Evolutionary conservation across 1,140 invertebrate genomes (phyloP).

Genomic region (Diploscapter pachys): DNA sequence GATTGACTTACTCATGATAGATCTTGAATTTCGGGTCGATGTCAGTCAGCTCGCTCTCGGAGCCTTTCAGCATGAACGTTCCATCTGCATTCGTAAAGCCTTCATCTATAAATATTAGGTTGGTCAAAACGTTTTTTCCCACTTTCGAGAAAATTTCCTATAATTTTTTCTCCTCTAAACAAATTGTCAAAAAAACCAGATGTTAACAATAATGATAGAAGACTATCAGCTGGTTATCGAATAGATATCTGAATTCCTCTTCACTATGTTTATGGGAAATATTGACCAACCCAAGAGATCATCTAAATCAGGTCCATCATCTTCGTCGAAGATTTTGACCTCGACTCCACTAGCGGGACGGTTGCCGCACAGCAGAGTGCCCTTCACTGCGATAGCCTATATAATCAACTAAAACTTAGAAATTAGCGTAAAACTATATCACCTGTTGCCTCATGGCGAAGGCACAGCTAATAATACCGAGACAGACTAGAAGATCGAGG

Average conservation of each 20-base stretch:
- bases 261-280: no score
- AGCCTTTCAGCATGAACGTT: conserved; percentile 24
- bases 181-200: no score
- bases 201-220: no score
- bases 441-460: no score
- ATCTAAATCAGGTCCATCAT: conserved; percentile 42
- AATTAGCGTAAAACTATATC: no score
- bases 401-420: not conserved
- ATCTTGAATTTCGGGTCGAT: conserved; percentile 42
- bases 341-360: conserved; percentile 40
- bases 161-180: no score
- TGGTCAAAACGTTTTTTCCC: no score
- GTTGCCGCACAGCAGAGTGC: conserved; percentile 35
- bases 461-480: no score
- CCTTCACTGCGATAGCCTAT: conserved; percentile 31
- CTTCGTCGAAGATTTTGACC: conserved; percentile 42
- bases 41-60: conserved; percentile 31
- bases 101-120: not conserved
- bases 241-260: no score
- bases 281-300: conserved; percentile 13
- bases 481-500: no score
- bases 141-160: no score
- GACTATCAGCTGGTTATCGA: not conserved
- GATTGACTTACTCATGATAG: conserved; percentile 31
- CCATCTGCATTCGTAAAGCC: conserved; percentile 47